These are phyloP conservation scores for Mesorhabditis spiculigera DNA, from an alignment of 2,888 invertebrate species.

Conservation along the genomic window DNA sequence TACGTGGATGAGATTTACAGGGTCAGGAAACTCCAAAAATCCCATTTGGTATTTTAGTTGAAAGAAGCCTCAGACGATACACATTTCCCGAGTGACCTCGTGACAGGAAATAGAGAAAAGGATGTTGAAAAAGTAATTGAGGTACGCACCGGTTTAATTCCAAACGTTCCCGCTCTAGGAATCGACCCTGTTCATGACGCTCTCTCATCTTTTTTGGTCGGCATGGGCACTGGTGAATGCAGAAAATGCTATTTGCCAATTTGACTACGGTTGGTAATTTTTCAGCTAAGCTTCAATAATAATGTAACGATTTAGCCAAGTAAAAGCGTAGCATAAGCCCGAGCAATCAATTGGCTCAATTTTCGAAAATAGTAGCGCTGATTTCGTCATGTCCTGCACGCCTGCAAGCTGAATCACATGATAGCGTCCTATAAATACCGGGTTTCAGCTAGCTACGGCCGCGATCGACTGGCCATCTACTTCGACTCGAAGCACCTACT, in stretches of 20 bases:
- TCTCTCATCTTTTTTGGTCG: slow-evolving; percentile 41
- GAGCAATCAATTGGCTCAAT: not conserved
- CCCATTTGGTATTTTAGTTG: slow-evolving; percentile 21
- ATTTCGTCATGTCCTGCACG: too few species aligned
- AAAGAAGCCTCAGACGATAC: slow-evolving; percentile 24
- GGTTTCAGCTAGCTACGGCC: slow-evolving; percentile 36
- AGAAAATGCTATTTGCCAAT: slow-evolving; percentile 13
- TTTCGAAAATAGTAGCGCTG: too few species aligned
- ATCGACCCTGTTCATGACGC: slow-evolving; percentile 37
- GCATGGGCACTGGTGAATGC: slow-evolving; percentile 42
- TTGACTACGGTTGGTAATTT: slow-evolving; percentile 8
- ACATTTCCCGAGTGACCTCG: slow-evolving; percentile 35
- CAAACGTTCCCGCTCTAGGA: slow-evolving; percentile 15
- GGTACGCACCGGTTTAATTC: not conserved
- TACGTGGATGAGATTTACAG: slow-evolving; percentile 37
- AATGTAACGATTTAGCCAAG: too few species aligned
- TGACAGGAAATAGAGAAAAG: slow-evolving; percentile 28
- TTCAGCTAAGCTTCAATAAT: not conserved
- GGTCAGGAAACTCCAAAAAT: slow-evolving; percentile 13
- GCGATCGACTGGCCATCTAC: slow-evolving; percentile 41
- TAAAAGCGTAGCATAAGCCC: not conserved
- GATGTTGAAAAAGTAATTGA: slow-evolving; percentile 27
- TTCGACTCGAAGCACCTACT: slow-evolving; percentile 32
- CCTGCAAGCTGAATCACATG: not conserved
- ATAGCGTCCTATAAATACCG: slow-evolving; percentile 29